These are phyloP conservation scores for Diloba caeruleocephala DNA, from an alignment of 2,888 invertebrate genomes.

Conservation along the genomic window DNA sequence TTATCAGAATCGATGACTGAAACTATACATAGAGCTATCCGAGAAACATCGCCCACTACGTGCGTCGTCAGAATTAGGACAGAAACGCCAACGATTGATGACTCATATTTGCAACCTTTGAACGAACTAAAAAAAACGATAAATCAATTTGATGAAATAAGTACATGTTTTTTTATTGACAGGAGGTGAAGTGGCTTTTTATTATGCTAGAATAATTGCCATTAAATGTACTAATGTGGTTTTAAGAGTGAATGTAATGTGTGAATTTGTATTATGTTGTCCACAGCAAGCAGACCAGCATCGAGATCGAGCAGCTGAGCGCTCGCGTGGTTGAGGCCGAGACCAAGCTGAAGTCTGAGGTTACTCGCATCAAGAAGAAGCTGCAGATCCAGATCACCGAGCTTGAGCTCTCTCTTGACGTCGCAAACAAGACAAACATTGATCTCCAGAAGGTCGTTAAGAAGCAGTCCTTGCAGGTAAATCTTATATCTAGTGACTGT, in stretches of 20 bases:
- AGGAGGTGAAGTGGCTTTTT: constrained; percentile 88
- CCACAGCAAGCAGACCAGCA: constrained; percentile 97
- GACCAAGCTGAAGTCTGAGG: constrained; percentile 98
- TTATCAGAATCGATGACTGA: constrained; percentile 67
- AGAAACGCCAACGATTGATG: constrained; percentile 71
- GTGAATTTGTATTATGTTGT: constrained; percentile 50
- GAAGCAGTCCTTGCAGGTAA: constrained; percentile 97
- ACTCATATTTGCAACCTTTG: constrained; percentile 89
- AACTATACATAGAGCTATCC: constrained; percentile 66
- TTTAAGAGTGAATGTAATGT: constrained; percentile 4
- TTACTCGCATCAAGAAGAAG: constrained; percentile 99
- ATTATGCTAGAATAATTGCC: neutral
- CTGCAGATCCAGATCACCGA: constrained; percentile 99
- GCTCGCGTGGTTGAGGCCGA: constrained; percentile 99
- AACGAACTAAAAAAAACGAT: constrained; percentile 90
- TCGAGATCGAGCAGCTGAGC: constrained; percentile 98
- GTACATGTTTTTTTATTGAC: constrained; percentile 89
- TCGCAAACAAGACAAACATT: constrained; percentile 99
- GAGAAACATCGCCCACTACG: constrained; percentile 73
- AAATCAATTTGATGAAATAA: constrained; percentile 90
- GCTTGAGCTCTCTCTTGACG: constrained; percentile 98
- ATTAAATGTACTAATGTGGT: neutral
- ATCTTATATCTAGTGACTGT: neutral
- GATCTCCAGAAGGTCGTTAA: constrained; percentile 99
- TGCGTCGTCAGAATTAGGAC: constrained; percentile 77